Evolutionary conservation across 2,888 invertebrate genomes (phyloP), one percentile per base, ranked within the genome.

Genomic region (Apomyelois bistriatella): DNA sequence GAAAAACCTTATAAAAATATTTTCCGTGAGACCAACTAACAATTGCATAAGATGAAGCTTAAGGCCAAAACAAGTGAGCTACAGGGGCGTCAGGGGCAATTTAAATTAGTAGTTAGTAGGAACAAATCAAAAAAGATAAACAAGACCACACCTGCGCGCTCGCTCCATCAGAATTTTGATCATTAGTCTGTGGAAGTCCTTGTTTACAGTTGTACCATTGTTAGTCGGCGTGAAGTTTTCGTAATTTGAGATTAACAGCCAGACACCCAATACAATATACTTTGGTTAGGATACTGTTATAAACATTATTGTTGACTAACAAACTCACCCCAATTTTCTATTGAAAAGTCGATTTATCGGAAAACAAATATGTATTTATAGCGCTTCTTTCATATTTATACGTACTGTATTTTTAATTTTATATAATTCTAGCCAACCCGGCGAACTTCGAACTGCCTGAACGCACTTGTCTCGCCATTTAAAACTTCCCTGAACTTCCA

Each of bases 81-180:
- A 22, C 22, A 22, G 22, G 5, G 22, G 22, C 22, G n/a, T n/a
- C n/a, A n/a, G n/a, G 5, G 22, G 5, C 22, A 22, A 32, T 8
- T 1, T 4, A 32, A 32, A 32, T 9, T 10, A 32, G 10, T 7
- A 32, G 2, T 5, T 38, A 3, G 38, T 12, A 38, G 16, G 3
- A 10, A 41, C 32, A 41, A 41, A 41, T 10, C 4, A 3, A 8
- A 41, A 4, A 10, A n/a, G n/a, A 16, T 32, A 9, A 46, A 32
- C 10, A 32, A 10, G 46, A 46, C 10, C 32, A 32, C 13, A 46
- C 16, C 46, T 46, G 32, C 43, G 1, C 41, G 12, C 32, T 46
- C 32, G 32, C 32, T 46, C 46, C 60, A 66, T 70, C 71, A 71
- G 63, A 73, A 73, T 76, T 78, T 73, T 66, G 78, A 74, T 79